These are phyloP conservation scores for Sitta carolinensis DNA, from an alignment of 2,797 vertebrate genomes.

Conservation along the genomic window DNA sequence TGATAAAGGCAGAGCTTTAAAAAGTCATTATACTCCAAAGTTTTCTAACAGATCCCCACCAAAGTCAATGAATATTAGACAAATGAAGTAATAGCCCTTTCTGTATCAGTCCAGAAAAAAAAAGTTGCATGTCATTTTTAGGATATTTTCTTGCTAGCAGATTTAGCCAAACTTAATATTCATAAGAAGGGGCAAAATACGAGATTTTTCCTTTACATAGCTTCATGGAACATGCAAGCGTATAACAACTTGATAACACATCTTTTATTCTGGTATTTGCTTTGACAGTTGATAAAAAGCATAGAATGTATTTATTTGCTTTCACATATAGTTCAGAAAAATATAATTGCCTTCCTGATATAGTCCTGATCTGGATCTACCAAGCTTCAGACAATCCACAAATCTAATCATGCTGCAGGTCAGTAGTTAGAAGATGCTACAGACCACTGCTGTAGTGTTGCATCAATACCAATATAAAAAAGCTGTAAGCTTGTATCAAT, in stretches of 20 bases:
- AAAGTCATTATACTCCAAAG: neutral
- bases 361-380: constrained; percentile 8
- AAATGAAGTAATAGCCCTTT: neutral
- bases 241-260: neutral
- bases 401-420: constrained; percentile 30
- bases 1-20: neutral
- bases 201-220: neutral
- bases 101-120: neutral
- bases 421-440: neutral
- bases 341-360: constrained; percentile 6
- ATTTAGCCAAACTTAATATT: neutral
- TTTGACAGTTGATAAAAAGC: neutral
- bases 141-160: neutral
- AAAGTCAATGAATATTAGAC: neutral
- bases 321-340: neutral
- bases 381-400: constrained; percentile 42
- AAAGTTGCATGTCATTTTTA: neutral
- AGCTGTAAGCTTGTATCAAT: constrained; percentile 55
- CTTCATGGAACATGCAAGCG: neutral
- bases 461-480: constrained; percentile 18
- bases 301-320: neutral
- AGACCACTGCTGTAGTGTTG: neutral
- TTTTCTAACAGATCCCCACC: neutral
- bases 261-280: constrained; percentile 10
- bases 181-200: neutral